Evolutionary conservation across 1,140 invertebrate genomes (phyloP).

Genomic region (Rhopalosiphum padi): DNA sequence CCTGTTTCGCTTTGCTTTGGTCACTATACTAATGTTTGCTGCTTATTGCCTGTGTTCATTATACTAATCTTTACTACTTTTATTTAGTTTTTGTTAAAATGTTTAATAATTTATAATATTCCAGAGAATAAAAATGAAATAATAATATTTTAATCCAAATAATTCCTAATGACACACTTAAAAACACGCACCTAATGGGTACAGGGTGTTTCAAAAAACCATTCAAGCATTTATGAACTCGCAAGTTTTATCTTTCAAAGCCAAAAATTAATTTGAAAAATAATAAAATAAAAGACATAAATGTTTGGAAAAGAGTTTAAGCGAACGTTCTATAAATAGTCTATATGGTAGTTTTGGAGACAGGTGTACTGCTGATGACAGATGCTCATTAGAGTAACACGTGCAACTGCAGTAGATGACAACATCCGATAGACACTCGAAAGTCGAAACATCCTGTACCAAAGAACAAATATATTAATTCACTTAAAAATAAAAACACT

Average conservation of each 20-base stretch:
- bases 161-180: conserved; percentile 22
- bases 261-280: not conserved
- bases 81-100: not conserved
- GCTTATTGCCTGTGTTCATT: conserved; percentile 30
- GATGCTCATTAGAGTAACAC: conserved; percentile 54
- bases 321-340: conserved; percentile 41
- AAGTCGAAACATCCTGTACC: conserved; percentile 55
- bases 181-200: conserved; percentile 32
- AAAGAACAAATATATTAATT: conserved; percentile 36
- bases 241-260: not conserved
- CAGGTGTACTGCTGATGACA: conserved; percentile 35
- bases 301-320: conserved; percentile 11
- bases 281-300: conserved; percentile 30
- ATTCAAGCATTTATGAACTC: not conserved
- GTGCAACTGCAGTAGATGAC: conserved; percentile 24
- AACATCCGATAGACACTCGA: conserved; percentile 34
- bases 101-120: conserved; percentile 40
- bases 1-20: conserved; percentile 38
- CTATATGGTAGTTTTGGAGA: not conserved
- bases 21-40: not conserved
- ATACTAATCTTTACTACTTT: not conserved
- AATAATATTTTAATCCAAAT: conserved; percentile 23
- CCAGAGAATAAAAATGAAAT: conserved; percentile 45
- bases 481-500: not conserved
- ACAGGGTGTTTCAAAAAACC: conserved; percentile 48